Percentiles rank a stretch among this genome's conserved stretches.
Conservation (phyloP, 2,797 vertebrate species). For the Sebastes hubbsi region DNA sequence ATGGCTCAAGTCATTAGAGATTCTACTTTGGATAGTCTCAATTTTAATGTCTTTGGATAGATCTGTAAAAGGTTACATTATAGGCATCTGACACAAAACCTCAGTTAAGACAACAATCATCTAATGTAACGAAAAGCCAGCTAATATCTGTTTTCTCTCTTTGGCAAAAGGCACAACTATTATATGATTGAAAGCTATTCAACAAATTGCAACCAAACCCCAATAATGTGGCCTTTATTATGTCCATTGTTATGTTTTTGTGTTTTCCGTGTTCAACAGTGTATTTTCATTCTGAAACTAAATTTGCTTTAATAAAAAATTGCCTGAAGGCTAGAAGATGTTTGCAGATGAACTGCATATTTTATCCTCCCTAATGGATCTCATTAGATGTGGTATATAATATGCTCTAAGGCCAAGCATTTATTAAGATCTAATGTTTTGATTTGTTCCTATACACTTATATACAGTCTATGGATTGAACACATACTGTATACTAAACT, state of each 20-base stretch:
- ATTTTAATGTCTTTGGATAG: not conserved
- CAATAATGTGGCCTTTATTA: constrained; percentile 56
- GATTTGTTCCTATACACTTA: not conserved
- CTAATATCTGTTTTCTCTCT: constrained; percentile 54
- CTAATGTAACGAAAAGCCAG: constrained; percentile 14
- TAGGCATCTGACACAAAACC: not conserved
- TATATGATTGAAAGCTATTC: constrained; percentile 45
- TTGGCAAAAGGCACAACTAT: constrained; percentile 70
- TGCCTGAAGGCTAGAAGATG: not conserved
- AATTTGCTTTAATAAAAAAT: constrained; percentile 1
- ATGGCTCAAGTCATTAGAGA: not conserved
- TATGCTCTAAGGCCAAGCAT: not conserved
- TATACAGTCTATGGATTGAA: not conserved
- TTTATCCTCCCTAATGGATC: constrained; percentile 3
- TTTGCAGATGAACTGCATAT: constrained; percentile 7
- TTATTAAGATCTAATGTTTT: not conserved
- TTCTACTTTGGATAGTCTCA: not conserved
- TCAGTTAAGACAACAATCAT: constrained; percentile 29
- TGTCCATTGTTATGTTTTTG: not conserved
- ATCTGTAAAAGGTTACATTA: not conserved
- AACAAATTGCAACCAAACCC: constrained; percentile 44
- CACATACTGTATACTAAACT: not conserved
- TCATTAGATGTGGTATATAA: not conserved
- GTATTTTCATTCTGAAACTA: constrained; percentile 1
- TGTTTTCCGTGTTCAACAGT: constrained; percentile 6